Base-by-base conservation (phyloP, 2,113 vertebrate species). In the Seriola dumerili region DNA sequence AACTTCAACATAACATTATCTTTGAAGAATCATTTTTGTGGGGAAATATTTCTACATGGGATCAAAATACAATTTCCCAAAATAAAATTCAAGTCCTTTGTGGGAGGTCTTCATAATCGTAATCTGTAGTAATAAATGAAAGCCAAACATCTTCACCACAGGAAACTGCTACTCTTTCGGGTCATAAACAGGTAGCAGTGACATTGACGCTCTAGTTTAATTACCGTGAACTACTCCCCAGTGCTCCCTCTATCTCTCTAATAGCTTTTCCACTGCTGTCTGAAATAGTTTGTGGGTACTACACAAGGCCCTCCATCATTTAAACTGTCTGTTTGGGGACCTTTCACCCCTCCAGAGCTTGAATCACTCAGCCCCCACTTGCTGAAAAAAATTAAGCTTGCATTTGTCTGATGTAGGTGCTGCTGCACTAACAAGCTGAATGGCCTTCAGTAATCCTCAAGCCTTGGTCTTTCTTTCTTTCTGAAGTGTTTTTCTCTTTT, bases 131-230 rank as follows among this genome's bases (percentile, higher is more conserved):
- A 88, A 89, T 90, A 87, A 91, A 90, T 89, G 88, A 84, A 91
- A 90, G 59, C 48, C 69, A 71, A 83, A 78, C 67, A 74, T 86
- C 64, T 59, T 83, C 42, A 69, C 83, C 75, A 48, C 76, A 66
- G 70, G 78, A 88, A 89, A 78, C 62, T 52, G 76, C 83, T 69
- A 16, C 85, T 83, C 84, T 82, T 86, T 86, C 80, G 83, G 88
- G 75, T 85, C 75, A 66, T 92, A 92, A 92, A 92, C 91, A 90
- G 86, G 89, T 88, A 92, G 79, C 73, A 83, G 75, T 88, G 89
- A 92, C 90, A 89, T 87, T 90, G 93, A 91, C 67, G 29, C 91
- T 80, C 72, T 89, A 72, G 86, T 93, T 91, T 94, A 94, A 93
- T 94, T 93, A 93, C 91, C 40, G 62, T 23, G 14, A 93, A 94